Evolutionary conservation across 2,797 vertebrate species (phyloP).

Genomic region (Cetoscarus ocellatus): DNA sequence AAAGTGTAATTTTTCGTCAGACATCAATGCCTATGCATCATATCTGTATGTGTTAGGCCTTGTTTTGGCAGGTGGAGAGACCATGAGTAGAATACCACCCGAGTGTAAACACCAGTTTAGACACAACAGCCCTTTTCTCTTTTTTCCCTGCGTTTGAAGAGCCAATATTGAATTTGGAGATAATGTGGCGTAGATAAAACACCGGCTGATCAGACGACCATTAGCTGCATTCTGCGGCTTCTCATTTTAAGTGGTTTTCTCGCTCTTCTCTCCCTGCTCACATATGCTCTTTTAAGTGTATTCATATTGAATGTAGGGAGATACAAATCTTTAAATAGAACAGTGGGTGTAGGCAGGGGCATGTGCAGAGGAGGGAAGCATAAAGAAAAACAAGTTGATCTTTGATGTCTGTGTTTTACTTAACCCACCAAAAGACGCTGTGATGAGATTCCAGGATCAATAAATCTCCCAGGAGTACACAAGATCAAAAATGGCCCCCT

Average conservation of each 20-base stretch:
- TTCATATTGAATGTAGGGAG: slow-evolving; percentile 61
- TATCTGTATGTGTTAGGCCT: slow-evolving; percentile 33
- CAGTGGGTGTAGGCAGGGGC: slow-evolving; percentile 31
- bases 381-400: slow-evolving; percentile 56
- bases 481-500: slow-evolving; percentile 50
- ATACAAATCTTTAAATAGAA: slow-evolving; percentile 69
- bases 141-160: slow-evolving; percentile 53
- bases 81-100: slow-evolving; percentile 46
- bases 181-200: slow-evolving; percentile 70
- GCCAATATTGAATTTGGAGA: slow-evolving; percentile 66
- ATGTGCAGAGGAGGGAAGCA: slow-evolving; percentile 29
- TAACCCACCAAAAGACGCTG: slow-evolving; percentile 54
- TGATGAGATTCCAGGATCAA: slow-evolving; percentile 77
- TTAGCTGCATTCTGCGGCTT: slow-evolving; percentile 52
- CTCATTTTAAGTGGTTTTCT: slow-evolving; percentile 57
- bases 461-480: slow-evolving; percentile 55
- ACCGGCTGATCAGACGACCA: slow-evolving; percentile 54
- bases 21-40: slow-evolving; percentile 34
- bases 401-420: slow-evolving; percentile 73
- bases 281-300: slow-evolving; percentile 62
- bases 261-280: slow-evolving; percentile 23
- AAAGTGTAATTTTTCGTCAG: slow-evolving; percentile 54
- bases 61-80: slow-evolving; percentile 51
- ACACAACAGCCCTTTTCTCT: slow-evolving; percentile 18
- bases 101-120: slow-evolving; percentile 52